These are phyloP conservation scores for Eristalis intricaria DNA, from an alignment of 2,888 invertebrate genomes.

Conservation along the genomic window DNA sequence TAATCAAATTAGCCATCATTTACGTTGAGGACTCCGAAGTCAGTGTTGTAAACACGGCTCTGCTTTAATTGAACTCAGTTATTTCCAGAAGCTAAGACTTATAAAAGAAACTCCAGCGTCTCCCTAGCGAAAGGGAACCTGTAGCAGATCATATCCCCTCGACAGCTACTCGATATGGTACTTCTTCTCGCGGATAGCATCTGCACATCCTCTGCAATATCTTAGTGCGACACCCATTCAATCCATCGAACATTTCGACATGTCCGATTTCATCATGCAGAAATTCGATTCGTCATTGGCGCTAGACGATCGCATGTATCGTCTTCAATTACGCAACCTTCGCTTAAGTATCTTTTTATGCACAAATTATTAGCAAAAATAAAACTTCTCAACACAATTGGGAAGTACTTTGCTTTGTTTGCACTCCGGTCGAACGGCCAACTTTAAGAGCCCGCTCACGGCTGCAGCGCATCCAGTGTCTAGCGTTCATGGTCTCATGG, in stretches of 20 bases:
- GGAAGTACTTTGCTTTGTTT: constrained; percentile 3
- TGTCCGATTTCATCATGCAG: neutral
- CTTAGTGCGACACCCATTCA: neutral
- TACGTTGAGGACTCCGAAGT: no score
- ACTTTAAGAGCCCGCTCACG: neutral
- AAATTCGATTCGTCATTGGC: neutral
- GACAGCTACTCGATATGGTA: no score
- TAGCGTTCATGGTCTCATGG: neutral
- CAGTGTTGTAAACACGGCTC: no score
- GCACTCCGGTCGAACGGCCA: neutral
- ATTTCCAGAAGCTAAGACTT: no score
- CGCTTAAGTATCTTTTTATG: neutral
- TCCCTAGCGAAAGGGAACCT: no score
- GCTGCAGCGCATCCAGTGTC: neutral
- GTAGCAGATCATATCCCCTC: no score
- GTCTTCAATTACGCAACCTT: constrained; percentile 1
- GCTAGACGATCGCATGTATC: neutral
- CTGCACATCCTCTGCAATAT: neutral
- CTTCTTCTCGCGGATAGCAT: neutral
- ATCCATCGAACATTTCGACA: neutral
- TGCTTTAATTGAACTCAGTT: no score
- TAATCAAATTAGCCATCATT: no score
- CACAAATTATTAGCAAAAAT: constrained; percentile 1
- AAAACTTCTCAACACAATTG: neutral
- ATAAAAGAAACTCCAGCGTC: no score